Evolutionary conservation across 2,113 vertebrate genomes (phyloP).

Genomic region (Grammomys dolichurus): DNA sequence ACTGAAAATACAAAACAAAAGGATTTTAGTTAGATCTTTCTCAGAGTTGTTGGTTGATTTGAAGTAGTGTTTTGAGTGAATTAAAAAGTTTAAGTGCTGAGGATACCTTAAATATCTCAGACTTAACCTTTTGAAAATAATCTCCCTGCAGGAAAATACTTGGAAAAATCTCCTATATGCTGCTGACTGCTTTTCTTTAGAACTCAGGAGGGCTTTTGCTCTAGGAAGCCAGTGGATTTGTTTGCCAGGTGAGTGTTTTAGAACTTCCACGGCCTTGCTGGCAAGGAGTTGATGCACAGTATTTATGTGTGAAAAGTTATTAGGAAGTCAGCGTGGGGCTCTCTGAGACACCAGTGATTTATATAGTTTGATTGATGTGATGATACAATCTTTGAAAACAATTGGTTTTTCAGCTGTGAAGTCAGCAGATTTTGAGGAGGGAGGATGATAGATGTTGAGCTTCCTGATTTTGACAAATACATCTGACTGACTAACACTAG

Average conservation of each 20-base stretch:
- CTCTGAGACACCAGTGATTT: constrained; percentile 32
- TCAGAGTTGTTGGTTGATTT: neutral
- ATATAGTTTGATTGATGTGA: neutral
- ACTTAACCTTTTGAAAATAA: neutral
- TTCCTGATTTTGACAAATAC: constrained; percentile 46
- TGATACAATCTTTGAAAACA: constrained; percentile 64
- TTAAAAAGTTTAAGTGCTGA: constrained; percentile 28
- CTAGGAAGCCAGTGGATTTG: constrained; percentile 19
- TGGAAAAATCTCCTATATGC: constrained; percentile 10
- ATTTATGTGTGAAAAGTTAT: constrained; percentile 28
- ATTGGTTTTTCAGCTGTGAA: constrained; percentile 27
- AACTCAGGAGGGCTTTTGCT: neutral
- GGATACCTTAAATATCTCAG: neutral
- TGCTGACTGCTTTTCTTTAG: neutral
- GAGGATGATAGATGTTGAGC: neutral
- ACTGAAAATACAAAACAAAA: neutral
- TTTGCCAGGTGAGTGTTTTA: constrained; percentile 68
- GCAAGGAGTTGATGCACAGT: constrained; percentile 46
- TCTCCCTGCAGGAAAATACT: neutral
- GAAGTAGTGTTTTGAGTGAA: neutral
- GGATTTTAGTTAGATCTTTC: neutral
- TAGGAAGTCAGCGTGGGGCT: constrained; percentile 19
- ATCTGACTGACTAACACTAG: neutral
- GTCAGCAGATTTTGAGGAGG: constrained; percentile 33
- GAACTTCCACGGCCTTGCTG: constrained; percentile 19